Conservation (phyloP, 2,888 invertebrate genomes). For the Macaria liturata region DNA sequence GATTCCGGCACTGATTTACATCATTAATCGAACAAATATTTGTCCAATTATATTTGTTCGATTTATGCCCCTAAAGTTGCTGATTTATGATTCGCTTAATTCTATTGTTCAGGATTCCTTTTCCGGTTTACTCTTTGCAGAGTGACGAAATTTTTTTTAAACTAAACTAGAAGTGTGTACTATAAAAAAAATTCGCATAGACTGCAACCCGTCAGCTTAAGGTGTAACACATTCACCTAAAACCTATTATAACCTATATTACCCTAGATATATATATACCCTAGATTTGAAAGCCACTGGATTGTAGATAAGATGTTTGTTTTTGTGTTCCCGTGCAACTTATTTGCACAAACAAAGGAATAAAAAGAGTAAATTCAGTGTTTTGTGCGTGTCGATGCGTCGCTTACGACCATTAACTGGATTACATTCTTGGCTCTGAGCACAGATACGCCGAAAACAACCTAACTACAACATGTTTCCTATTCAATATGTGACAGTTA, state of each 20-base stretch:
- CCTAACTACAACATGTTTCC: slow-evolving; percentile 40
- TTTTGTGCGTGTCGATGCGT: slow-evolving; percentile 51
- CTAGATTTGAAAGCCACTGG: too few relatives aligned
- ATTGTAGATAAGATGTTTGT: too few relatives aligned
- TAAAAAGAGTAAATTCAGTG: slow-evolving; percentile 36
- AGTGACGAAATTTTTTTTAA: too few relatives aligned
- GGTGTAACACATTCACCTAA: too few relatives aligned
- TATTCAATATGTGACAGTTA: slow-evolving; percentile 4
- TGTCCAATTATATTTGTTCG: slow-evolving; percentile 21
- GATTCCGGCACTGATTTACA: slow-evolving; percentile 35
- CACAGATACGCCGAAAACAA: slow-evolving; percentile 53
- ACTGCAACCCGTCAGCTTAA: too few relatives aligned
- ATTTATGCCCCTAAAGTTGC: slow-evolving; percentile 12
- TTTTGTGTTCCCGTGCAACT: slow-evolving; percentile 5
- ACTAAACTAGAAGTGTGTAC: too few relatives aligned
- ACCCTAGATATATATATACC: too few relatives aligned
- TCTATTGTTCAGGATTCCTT: too few relatives aligned
- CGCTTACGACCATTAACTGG: slow-evolving; percentile 65
- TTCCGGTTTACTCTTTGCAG: too few relatives aligned
- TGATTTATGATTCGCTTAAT: slow-evolving; percentile 12
- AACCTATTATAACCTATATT: too few relatives aligned
- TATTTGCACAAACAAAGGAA: slow-evolving; percentile 40
- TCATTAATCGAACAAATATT: slow-evolving; percentile 37
- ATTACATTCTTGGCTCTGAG: slow-evolving; percentile 68
- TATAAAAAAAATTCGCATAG: too few relatives aligned